Evolutionary conservation across 2,888 invertebrate species (phyloP).

Genomic region (Phalera bucephala): DNA sequence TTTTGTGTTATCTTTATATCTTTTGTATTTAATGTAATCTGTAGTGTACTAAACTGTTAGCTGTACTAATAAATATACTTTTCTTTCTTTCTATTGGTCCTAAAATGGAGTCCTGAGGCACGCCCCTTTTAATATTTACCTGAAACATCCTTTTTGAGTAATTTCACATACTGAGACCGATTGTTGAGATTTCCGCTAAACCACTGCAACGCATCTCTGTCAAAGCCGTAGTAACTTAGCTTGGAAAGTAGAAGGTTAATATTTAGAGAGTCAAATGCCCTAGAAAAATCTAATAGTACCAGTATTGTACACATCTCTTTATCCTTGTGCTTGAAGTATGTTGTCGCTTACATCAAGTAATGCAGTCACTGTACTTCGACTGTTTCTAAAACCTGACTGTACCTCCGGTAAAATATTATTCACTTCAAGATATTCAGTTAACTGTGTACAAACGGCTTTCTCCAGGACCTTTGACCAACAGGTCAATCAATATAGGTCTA

Average conservation of each 20-base stretch:
- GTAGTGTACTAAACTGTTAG: no score
- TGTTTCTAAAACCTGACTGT: background rate
- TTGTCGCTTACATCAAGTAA: constrained; percentile 14
- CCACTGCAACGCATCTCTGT: constrained; percentile 7
- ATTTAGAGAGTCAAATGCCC: constrained; percentile 17
- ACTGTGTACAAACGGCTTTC: background rate
- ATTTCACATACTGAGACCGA: constrained; percentile 8
- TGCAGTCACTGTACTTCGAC: constrained; percentile 9
- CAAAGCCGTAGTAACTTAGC: constrained; percentile 14
- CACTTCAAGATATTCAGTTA: background rate
- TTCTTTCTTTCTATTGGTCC: no score
- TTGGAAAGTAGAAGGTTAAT: constrained; percentile 7
- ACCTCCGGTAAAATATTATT: background rate
- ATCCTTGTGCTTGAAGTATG: constrained; percentile 9
- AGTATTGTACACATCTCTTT: constrained; percentile 9
- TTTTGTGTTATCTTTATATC: no score
- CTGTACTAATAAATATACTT: no score
- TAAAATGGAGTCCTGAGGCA: constrained; percentile 14
- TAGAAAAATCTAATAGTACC: constrained; percentile 14
- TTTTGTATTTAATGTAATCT: no score
- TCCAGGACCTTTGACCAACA: background rate
- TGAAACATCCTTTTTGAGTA: constrained; percentile 1
- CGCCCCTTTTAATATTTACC: constrained; percentile 1
- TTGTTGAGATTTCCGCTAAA: constrained; percentile 10
- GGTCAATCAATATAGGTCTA: no score